phyloP scores from a whole-genome alignment of 92 coral and sea anemone species.

The Porites evermanni region DNA sequence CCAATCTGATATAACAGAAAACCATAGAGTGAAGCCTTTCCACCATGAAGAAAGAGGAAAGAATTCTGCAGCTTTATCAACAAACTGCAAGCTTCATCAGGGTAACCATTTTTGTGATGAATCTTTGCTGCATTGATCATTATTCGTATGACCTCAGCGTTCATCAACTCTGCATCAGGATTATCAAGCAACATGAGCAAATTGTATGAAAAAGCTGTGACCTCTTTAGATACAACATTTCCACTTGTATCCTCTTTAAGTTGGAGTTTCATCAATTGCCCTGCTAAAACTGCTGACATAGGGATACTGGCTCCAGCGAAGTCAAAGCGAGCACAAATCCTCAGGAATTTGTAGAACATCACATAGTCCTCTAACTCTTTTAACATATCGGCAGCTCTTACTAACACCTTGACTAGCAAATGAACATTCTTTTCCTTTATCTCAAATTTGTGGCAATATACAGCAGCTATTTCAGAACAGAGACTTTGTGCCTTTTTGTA shows the following conservation, averaged over 20 bases:
- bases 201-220: not conserved
- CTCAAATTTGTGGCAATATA: not conserved
- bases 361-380: not conserved
- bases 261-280: constrained; percentile 2
- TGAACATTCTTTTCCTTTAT: not conserved
- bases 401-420: not conserved
- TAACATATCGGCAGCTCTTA: not conserved
- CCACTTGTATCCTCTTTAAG: constrained; percentile 1
- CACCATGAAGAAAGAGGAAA: not conserved
- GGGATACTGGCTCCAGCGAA: not conserved
- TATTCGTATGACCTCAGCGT: not conserved
- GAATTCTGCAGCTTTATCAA: not conserved
- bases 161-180: not conserved
- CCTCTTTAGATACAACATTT: not conserved
- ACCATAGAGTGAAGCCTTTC: constrained; percentile 5
- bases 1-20: constrained; percentile 4
- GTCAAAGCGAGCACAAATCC: not conserved
- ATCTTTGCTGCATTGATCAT: constrained; percentile 2
- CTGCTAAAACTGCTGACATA: not conserved
- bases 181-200: not conserved
- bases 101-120: not conserved
- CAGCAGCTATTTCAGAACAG: not conserved
- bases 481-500: not conserved
- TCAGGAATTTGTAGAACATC: not conserved
- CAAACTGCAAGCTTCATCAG: not conserved